Conservation (phyloP, 1,140 invertebrate species). For the Lethocerus indicus region DNA sequence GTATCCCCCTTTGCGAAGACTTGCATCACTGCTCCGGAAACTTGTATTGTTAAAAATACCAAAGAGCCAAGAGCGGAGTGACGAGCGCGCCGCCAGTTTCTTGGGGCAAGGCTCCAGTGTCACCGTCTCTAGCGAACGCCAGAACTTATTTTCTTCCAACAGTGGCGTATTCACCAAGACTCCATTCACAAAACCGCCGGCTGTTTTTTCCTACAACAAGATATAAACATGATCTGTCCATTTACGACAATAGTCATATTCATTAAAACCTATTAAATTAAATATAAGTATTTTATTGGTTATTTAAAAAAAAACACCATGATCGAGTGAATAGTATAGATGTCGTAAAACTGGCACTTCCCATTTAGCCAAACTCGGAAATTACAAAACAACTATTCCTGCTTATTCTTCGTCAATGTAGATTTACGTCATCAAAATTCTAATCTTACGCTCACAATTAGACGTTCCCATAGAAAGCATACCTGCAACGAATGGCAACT, state of each 20-base stretch:
- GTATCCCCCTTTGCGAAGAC: slow-evolving; percentile 35
- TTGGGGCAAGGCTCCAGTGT: slow-evolving; percentile 33
- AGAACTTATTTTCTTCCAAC: slow-evolving; percentile 41
- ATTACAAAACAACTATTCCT: not conserved
- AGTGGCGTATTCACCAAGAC: slow-evolving; percentile 27
- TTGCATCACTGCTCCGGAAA: slow-evolving; percentile 39
- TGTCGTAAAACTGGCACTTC: not conserved
- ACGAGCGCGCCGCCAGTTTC: slow-evolving; percentile 24
- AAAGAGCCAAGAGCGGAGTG: slow-evolving; percentile 43
- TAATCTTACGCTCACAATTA: too few relatives aligned
- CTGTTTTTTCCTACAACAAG: slow-evolving; percentile 8
- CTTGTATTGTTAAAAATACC: slow-evolving; percentile 47
- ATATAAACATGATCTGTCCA: not conserved
- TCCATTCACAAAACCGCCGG: slow-evolving; percentile 25
- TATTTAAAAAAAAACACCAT: not conserved
- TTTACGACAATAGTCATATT: not conserved
- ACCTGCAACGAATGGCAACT: slow-evolving; percentile 13
- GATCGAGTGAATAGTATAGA: not conserved
- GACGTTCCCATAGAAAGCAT: too few relatives aligned
- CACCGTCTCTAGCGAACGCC: slow-evolving; percentile 50
- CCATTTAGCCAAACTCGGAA: not conserved
- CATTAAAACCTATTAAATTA: not conserved
- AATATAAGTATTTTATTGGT: not conserved
- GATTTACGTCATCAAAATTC: too few relatives aligned
- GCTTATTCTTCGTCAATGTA: too few relatives aligned